These are phyloP conservation scores for Xiphorhynchus elegans DNA, from an alignment of 2,113 vertebrate species.

Conservation along the genomic window DNA sequence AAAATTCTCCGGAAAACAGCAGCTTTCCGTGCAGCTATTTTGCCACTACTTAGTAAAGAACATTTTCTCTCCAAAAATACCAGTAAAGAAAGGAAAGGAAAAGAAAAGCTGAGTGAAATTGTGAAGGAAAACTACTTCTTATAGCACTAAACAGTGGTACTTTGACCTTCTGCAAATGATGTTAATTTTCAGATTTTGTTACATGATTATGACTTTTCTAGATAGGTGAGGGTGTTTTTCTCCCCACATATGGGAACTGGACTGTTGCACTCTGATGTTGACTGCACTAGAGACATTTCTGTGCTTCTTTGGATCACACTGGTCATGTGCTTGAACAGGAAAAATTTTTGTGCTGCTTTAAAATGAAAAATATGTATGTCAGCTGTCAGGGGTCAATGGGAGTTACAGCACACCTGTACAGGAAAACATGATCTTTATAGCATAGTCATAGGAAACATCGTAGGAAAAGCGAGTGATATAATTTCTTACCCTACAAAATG, in stretches of 20 bases:
- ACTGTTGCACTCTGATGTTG: not conserved
- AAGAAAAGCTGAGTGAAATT: not conserved
- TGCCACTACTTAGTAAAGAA: not conserved
- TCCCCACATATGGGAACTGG: not conserved
- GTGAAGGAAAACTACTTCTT: not conserved
- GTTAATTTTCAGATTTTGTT: not conserved
- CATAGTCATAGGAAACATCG: not conserved
- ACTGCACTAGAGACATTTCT: not conserved
- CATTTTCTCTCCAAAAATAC: not conserved
- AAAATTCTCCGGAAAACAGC: not conserved
- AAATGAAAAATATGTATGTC: not conserved
- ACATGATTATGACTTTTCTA: not conserved
- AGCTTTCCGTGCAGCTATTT: not conserved
- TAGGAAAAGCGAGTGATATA: not conserved
- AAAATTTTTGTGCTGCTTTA: not conserved
- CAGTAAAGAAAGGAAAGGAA: not conserved
- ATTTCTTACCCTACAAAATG: not conserved
- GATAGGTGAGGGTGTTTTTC: not conserved
- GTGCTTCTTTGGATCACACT: not conserved
- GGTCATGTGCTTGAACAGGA: not conserved
- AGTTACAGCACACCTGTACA: not conserved
- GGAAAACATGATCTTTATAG: not conserved
- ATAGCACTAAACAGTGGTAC: not conserved
- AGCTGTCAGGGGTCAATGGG: not conserved
- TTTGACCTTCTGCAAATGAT: fast-evolving